Conservation (phyloP, 2,797 vertebrate genomes). For the Sarcoramphus papa region DNA sequence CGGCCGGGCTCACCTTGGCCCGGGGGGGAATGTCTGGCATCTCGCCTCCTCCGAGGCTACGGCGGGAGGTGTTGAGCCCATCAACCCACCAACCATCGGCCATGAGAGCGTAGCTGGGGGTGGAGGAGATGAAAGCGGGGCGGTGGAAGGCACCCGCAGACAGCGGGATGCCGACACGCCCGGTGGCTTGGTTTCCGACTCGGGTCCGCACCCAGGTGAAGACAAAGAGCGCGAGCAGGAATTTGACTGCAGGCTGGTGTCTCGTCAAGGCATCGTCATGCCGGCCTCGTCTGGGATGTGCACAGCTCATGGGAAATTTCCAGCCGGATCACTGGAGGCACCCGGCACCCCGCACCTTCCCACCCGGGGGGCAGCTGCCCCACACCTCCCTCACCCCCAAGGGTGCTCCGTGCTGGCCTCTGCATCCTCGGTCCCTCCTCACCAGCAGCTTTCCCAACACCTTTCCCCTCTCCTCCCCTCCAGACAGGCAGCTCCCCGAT, state of each 20-base stretch:
- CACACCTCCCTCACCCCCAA: accelerated
- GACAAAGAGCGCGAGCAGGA: not conserved
- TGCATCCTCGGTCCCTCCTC: accelerated
- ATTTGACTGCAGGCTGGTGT: conserved; percentile 34
- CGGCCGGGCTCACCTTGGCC: not conserved
- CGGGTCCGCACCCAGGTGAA: not conserved
- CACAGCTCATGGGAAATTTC: not conserved
- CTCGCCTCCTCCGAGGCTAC: not conserved
- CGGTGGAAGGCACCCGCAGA: not conserved
- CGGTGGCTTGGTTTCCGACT: not conserved
- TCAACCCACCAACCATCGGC: not conserved
- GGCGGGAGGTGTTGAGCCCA: not conserved
- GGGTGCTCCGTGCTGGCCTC: not conserved
- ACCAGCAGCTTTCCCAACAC: not conserved
- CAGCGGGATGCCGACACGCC: not conserved
- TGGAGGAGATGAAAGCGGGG: conserved; percentile 7
- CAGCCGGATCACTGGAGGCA: not conserved
- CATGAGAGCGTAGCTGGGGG: not conserved
- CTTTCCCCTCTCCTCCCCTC: not conserved
- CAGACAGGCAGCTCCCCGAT: not conserved
- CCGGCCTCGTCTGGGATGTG: not conserved
- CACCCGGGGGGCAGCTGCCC: not conserved
- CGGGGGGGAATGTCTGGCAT: not conserved
- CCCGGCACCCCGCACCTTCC: not conserved
- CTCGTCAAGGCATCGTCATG: conserved; percentile 12